Conservation (phyloP, 2,797 vertebrate species). For the Microhierax caerulescens region DNA sequence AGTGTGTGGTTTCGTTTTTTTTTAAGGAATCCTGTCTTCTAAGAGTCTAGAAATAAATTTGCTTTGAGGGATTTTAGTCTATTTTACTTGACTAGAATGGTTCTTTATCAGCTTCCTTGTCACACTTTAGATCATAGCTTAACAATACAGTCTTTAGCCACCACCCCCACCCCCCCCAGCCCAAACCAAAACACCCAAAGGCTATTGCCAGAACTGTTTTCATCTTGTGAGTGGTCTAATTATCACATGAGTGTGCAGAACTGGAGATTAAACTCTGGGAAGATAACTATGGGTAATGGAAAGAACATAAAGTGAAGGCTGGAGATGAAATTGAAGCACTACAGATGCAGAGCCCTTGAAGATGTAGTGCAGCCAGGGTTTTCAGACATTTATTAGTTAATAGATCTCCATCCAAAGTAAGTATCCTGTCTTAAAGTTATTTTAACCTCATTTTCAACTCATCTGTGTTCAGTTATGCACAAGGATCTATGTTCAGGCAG, state of each 20-base stretch:
- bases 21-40: neutral
- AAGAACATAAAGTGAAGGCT: neutral
- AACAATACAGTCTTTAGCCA: neutral
- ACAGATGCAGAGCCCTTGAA: neutral
- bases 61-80: neutral
- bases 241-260: neutral
- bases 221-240: neutral
- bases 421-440: neutral
- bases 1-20: neutral
- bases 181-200: neutral
- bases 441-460: neutral
- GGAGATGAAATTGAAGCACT: neutral
- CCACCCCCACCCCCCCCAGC: too few species aligned
- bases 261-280: neutral
- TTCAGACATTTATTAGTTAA: neutral
- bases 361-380: neutral
- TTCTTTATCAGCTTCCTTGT: neutral
- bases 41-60: neutral
- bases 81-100: neutral
- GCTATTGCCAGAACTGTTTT: neutral
- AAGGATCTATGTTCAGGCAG: neutral
- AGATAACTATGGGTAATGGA: neutral
- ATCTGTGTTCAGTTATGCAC: neutral
- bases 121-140: neutral
- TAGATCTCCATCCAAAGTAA: neutral